These are phyloP conservation scores for Aleiodes sp. DNA, from an alignment of 1,140 invertebrate species.

Conservation along the genomic window DNA sequence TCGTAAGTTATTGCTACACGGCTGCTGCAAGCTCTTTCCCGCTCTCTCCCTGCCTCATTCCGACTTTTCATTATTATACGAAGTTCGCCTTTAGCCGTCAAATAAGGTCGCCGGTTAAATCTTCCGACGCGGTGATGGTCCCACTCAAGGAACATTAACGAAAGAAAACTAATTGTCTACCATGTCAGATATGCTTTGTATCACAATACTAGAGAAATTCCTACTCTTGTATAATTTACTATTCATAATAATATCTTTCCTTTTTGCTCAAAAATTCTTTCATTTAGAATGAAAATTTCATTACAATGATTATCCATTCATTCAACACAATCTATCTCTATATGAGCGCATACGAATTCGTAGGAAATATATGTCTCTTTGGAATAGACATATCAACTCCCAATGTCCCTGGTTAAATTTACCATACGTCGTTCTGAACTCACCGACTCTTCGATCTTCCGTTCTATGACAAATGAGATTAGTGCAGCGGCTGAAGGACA, in stretches of 20 bases:
- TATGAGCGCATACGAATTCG: too few relatives aligned
- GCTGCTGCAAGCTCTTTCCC: constrained; percentile 26
- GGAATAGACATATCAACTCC: neutral
- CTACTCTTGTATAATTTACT: too few relatives aligned
- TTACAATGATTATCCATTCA: too few relatives aligned
- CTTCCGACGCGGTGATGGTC: constrained; percentile 34
- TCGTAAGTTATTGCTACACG: constrained; percentile 59
- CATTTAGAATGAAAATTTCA: too few relatives aligned
- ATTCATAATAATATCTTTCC: too few relatives aligned
- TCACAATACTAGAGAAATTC: neutral
- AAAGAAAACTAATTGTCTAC: constrained; percentile 31
- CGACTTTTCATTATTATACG: constrained; percentile 14
- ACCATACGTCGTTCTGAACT: constrained; percentile 43
- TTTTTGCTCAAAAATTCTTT: too few relatives aligned
- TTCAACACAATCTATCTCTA: too few relatives aligned
- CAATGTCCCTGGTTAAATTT: constrained; percentile 38
- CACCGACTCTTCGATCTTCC: constrained; percentile 47
- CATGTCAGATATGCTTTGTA: neutral
- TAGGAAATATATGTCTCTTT: neutral
- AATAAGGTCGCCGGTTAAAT: constrained; percentile 42
- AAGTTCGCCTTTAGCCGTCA: neutral
- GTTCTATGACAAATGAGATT: constrained; percentile 56
- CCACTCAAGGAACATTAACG: constrained; percentile 39
- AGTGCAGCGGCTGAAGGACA: constrained; percentile 43
- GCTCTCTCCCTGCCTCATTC: neutral